Percentiles rank a stretch among this genome's conserved stretches.
These are phyloP conservation scores for Ernsta delagoae DNA, from an alignment of 2,888 invertebrate genomes.

Conservation along the genomic window DNA sequence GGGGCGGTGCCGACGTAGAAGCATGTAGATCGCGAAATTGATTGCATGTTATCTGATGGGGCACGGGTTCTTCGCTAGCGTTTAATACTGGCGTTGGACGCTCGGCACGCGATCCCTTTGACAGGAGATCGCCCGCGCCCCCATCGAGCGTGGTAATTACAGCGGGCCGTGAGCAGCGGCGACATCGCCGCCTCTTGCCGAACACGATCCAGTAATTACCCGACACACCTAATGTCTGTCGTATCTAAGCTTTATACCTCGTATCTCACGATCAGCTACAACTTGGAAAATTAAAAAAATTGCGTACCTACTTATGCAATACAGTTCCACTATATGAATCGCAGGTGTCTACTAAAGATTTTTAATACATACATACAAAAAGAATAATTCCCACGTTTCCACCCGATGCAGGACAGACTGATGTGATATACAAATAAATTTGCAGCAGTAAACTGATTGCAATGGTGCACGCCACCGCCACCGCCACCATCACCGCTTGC, in stretches of 20 bases:
- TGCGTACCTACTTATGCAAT: too few species aligned
- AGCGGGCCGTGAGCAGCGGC: constrained; percentile 48
- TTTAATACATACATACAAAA: too few species aligned
- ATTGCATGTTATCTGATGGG: constrained; percentile 84
- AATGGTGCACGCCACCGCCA: too few species aligned
- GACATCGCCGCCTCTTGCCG: constrained; percentile 57
- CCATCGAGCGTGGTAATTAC: constrained; percentile 76
- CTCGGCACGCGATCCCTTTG: constrained; percentile 80
- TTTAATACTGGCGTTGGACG: constrained; percentile 80
- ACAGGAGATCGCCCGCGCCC: constrained; percentile 79
- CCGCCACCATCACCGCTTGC: too few species aligned
- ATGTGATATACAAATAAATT: too few species aligned
- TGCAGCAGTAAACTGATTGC: too few species aligned
- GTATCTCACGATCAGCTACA: background rate
- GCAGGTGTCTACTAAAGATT: too few species aligned
- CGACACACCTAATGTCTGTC: background rate
- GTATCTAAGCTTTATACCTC: background rate
- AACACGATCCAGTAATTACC: constrained; percentile 50
- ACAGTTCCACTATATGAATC: too few species aligned
- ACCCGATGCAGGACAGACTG: too few species aligned
- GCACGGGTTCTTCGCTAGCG: constrained; percentile 82
- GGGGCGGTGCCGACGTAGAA: constrained; percentile 80
- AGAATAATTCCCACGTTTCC: too few species aligned
- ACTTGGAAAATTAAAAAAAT: background rate
- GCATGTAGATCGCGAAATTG: constrained; percentile 84